Conservation (phyloP, 1,140 invertebrate genomes). For the Papilio dardanus region DNA sequence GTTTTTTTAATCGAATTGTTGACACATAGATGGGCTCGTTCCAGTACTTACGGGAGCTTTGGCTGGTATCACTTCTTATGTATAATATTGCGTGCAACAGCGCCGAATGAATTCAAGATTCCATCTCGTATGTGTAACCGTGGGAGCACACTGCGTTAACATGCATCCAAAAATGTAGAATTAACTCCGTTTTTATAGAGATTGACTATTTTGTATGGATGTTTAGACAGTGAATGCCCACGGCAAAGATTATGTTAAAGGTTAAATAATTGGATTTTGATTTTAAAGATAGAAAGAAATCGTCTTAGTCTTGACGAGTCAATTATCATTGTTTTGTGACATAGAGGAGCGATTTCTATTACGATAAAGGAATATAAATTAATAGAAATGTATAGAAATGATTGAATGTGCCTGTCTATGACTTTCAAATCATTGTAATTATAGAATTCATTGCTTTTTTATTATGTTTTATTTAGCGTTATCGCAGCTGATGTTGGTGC, state of each 20-base stretch:
- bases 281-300: not conserved
- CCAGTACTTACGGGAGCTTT: not conserved
- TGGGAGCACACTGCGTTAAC: not conserved
- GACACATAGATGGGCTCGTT: slow-evolving; percentile 6
- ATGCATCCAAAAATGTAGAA: not conserved
- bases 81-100: not conserved
- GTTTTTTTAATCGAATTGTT: slow-evolving; percentile 34
- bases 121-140: not conserved
- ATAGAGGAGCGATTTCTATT: not conserved
- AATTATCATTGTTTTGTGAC: not conserved
- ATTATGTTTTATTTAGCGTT: slow-evolving; percentile 51
- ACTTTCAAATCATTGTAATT: not conserved
- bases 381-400: not conserved
- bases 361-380: not conserved
- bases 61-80: not conserved
- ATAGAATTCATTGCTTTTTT: slow-evolving; percentile 9
- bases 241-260: not conserved
- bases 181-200: not conserved
- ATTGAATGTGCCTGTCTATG: slow-evolving; percentile 1
- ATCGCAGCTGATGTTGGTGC: slow-evolving; percentile 77
- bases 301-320: not conserved
- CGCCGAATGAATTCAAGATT: not conserved
- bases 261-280: not conserved
- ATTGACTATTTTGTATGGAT: not conserved
- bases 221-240: not conserved